These are phyloP conservation scores for Gisinianus flammeolus DNA, from an alignment of 2,888 invertebrate genomes.

Conservation along the genomic window DNA sequence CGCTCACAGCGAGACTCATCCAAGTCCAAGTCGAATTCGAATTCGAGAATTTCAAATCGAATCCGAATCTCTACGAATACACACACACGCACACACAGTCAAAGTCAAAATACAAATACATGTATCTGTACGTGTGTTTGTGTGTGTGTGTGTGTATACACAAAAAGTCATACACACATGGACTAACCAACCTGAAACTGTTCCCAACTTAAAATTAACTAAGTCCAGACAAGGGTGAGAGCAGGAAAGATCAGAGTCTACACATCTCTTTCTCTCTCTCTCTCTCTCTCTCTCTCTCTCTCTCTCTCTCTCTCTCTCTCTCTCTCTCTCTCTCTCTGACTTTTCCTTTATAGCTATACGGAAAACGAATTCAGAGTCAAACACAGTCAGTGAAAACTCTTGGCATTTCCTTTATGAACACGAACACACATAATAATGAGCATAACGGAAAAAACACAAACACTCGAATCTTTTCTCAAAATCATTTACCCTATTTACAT, in stretches of 20 bases:
- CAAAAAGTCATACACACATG: background rate
- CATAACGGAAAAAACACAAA: too few relatives aligned
- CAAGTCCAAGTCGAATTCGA: background rate
- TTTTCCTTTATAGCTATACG: too few relatives aligned
- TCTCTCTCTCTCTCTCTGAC: too few relatives aligned
- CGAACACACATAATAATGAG: too few relatives aligned
- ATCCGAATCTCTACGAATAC: background rate
- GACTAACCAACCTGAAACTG: background rate
- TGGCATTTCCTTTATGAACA: too few relatives aligned
- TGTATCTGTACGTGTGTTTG: background rate
- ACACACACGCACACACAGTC: background rate
- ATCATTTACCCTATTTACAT: too few relatives aligned
- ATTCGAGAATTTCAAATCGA: background rate
- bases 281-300: too few relatives aligned
- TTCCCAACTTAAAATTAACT: conserved; percentile 26
- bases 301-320: too few relatives aligned
- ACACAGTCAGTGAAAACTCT: too few relatives aligned
- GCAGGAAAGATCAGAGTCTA: background rate
- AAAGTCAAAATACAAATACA: background rate
- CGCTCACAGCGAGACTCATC: conserved; percentile 45
- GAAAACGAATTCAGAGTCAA: too few relatives aligned
- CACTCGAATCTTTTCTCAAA: too few relatives aligned
- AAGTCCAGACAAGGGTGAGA: conserved; percentile 19
- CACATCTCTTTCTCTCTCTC: too few relatives aligned
- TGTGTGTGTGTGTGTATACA: background rate